A percentile compares a stretch with the other conserved stretches of the same genome.
phyloP scores from a whole-genome alignment of 2,797 vertebrate genomes.

The Tapirus indicus region DNA sequence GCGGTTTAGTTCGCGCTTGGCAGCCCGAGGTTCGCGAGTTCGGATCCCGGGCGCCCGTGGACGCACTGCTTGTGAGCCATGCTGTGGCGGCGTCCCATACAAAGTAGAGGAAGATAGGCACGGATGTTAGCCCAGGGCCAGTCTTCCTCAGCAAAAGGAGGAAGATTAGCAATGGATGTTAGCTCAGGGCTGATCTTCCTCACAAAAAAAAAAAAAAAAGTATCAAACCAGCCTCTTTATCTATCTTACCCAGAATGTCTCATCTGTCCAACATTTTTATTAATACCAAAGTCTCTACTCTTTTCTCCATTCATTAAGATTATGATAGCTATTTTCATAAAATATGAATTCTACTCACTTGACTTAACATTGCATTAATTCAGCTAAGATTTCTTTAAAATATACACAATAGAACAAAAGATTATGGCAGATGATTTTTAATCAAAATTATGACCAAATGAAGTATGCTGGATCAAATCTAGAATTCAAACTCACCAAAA shows the following conservation, averaged over 20 bases:
- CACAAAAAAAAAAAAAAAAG: background rate
- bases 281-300: background rate
- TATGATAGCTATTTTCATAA: constrained; percentile 1
- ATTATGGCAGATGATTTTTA: background rate
- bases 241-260: background rate
- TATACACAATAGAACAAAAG: background rate
- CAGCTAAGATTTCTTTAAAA: background rate
- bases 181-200: no score
- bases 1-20: no score
- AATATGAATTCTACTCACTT: background rate
- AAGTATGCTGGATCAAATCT: background rate
- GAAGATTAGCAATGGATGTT: no score
- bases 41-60: no score
- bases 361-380: background rate
- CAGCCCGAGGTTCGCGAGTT: no score
- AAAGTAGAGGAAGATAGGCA: no score
- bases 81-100: no score
- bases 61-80: no score
- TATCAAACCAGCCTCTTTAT: background rate
- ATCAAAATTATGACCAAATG: constrained; percentile 27
- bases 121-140: no score
- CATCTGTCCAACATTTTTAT: background rate
- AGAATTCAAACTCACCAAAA: background rate
- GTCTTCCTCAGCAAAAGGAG: no score
- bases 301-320: background rate